A percentile compares a stretch with the other conserved stretches of the same genome.
Conservation (phyloP, 30 jellyfish, hydroid and myxozoan genomes). For the Hydractinia symbiolongicarpus region DNA sequence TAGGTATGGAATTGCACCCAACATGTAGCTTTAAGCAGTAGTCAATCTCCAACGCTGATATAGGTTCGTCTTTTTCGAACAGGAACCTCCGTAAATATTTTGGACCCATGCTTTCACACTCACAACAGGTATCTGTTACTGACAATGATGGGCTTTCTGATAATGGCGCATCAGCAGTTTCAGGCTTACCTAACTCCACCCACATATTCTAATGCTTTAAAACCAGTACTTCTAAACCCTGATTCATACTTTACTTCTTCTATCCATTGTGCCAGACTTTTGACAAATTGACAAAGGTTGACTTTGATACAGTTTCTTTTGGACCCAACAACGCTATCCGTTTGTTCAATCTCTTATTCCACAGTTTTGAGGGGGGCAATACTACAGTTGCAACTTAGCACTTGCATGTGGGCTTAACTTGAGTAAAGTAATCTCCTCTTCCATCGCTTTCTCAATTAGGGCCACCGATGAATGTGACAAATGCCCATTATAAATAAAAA, state of each 20-base stretch:
- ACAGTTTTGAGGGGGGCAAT: conserved; percentile 35
- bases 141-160: too few relatives aligned
- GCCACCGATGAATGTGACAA: conserved; percentile 35
- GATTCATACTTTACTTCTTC: not conserved
- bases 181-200: conserved; percentile 20
- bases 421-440: conserved; percentile 32
- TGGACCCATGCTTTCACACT: not conserved
- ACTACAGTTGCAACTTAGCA: conserved; percentile 26
- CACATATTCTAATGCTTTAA: not conserved
- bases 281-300: conserved; percentile 7
- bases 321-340: conserved; percentile 21
- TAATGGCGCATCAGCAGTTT: not conserved
- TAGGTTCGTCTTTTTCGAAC: too few relatives aligned
- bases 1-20: too few relatives aligned
- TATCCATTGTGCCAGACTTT: conserved; percentile 9
- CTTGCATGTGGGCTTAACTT: conserved; percentile 41
- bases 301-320: conserved; percentile 21
- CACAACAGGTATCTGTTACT: too few relatives aligned
- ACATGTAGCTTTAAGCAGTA: too few relatives aligned
- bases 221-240: conserved; percentile 17
- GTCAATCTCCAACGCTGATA: too few relatives aligned
- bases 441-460: conserved; percentile 35
- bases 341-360: conserved; percentile 12
- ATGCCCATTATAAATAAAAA: conserved; percentile 35
- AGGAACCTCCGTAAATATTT: not conserved